Evolutionary conservation across 2,888 invertebrate genomes (phyloP).

Genomic region (Cephus rjabovi): DNA sequence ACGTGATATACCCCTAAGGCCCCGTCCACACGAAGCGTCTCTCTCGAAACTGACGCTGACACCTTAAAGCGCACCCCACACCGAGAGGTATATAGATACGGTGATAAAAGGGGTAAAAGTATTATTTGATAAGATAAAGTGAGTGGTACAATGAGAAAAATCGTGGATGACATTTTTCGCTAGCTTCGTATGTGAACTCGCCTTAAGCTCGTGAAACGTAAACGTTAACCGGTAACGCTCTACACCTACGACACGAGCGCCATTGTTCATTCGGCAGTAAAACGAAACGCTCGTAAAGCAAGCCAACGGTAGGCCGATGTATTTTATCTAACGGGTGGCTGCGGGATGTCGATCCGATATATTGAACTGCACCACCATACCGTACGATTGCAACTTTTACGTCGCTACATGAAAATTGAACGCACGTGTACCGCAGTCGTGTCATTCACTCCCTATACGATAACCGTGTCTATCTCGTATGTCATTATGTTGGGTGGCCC

Average conservation of each 20-base stretch:
- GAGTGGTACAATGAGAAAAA: background rate
- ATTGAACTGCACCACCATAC: background rate
- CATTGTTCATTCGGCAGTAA: constrained; percentile 26
- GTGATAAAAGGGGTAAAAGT: background rate
- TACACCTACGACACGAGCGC: constrained; percentile 7
- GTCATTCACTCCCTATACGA: background rate
- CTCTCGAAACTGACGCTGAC: background rate
- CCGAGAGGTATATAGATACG: too few relatives aligned
- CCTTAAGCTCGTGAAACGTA: background rate
- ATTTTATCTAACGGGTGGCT: background rate
- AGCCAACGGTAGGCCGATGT: constrained; percentile 21
- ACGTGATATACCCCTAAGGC: background rate
- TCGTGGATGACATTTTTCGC: background rate
- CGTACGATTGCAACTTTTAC: too few relatives aligned
- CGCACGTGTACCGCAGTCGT: background rate
- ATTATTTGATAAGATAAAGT: background rate
- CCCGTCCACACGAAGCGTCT: background rate
- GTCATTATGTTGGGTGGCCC: background rate
- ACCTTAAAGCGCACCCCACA: background rate
- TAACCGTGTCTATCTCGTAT: background rate
- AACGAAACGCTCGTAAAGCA: constrained; percentile 33
- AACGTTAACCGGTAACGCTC: constrained; percentile 17
- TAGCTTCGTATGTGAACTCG: background rate
- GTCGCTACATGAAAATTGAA: background rate
- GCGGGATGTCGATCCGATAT: background rate